Conservation (phyloP, 2,113 vertebrate genomes). For the Gymnobelideus leadbeateri region DNA sequence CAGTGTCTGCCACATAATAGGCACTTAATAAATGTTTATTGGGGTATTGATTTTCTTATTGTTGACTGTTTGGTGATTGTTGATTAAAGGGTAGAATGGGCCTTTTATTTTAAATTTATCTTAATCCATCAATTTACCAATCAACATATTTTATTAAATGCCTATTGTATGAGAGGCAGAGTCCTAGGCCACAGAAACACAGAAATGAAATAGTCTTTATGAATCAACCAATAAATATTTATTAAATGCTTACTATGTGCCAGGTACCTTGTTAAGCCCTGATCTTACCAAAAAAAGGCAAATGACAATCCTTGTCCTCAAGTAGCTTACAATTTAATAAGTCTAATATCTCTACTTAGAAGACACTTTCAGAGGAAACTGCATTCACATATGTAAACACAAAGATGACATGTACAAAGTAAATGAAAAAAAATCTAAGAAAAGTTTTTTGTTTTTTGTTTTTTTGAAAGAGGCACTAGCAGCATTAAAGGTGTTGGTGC, state of each 20-base stretch:
- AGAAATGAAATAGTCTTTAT: not conserved
- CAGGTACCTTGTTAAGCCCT: not conserved
- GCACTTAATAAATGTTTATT: not conserved
- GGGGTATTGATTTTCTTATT: not conserved
- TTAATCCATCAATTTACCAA: not conserved
- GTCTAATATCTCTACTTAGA: not conserved
- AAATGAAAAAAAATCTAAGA: not conserved
- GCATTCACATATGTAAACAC: not conserved
- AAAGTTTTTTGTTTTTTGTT: no score
- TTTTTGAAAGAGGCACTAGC: not conserved
- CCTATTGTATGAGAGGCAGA: not conserved
- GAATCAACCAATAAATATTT: not conserved
- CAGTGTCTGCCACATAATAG: not conserved
- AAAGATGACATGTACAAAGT: not conserved
- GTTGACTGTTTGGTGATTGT: not conserved
- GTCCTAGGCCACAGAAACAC: not conserved
- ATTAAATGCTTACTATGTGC: not conserved
- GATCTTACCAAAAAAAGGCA: not conserved
- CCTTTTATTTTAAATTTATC: not conserved
- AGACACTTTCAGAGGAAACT: not conserved
- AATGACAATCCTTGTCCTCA: not conserved
- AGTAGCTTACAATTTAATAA: not conserved
- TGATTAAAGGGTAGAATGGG: not conserved
- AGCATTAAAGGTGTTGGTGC: not conserved
- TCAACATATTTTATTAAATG: not conserved